Evolutionary conservation across 2,113 vertebrate species (phyloP).

Genomic region (Solea solea): DNA sequence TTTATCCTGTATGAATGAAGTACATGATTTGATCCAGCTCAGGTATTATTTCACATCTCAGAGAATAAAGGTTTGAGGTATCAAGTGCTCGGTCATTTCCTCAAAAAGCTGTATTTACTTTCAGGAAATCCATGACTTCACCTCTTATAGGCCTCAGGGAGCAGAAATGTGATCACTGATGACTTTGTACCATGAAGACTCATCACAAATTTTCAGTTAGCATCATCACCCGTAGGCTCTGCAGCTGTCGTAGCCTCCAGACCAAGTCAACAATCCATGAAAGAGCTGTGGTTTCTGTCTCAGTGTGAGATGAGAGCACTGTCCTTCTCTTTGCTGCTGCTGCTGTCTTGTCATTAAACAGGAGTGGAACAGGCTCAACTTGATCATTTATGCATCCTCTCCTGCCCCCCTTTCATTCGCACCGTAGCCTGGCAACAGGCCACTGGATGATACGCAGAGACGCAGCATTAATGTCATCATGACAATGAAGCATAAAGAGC

Average conservation of each 20-base stretch:
- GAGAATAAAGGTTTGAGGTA: background rate
- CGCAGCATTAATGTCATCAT: conserved; percentile 16
- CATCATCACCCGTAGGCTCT: background rate
- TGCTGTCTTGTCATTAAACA: conserved; percentile 3
- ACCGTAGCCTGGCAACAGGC: conserved; percentile 66
- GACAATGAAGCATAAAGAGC: background rate
- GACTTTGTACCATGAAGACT: conserved; percentile 1
- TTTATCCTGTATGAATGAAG: background rate
- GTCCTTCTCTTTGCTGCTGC: background rate
- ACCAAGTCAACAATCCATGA: background rate
- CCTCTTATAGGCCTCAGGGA: background rate
- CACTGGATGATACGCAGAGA: conserved; percentile 25
- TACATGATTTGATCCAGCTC: background rate
- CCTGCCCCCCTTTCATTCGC: conserved; percentile 13
- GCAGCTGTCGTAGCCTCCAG: conserved; percentile 16
- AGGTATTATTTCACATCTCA: background rate
- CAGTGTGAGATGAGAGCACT: conserved; percentile 4
- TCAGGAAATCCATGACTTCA: conserved; percentile 32
- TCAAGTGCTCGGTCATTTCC: background rate
- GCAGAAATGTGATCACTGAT: conserved; percentile 6
- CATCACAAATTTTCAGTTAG: background rate
- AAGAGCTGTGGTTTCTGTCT: background rate
- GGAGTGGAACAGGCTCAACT: conserved; percentile 16
- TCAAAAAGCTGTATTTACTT: background rate
- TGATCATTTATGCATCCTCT: conserved; percentile 24